A percentile compares a stretch with the other conserved stretches of the same genome.
phyloP scores from a whole-genome alignment of 2,797 vertebrate species.

The Pipistrellus pygmaeus region DNA sequence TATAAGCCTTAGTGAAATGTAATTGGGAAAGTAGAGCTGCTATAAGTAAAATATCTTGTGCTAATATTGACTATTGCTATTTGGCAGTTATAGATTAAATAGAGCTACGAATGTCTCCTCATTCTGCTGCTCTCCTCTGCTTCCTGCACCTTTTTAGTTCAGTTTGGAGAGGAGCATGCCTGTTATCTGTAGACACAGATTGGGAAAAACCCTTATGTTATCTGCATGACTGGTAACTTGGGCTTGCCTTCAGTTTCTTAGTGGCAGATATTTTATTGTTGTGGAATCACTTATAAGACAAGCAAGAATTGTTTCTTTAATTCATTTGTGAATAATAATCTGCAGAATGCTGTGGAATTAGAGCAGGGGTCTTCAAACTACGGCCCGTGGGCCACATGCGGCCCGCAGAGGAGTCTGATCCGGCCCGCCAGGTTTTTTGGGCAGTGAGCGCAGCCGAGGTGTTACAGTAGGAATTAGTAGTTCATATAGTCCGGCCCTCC shows the following conservation, averaged over 20 bases:
- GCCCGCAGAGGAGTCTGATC: too few species aligned
- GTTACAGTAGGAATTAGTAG: too few species aligned
- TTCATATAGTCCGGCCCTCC: too few species aligned
- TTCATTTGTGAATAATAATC: constrained; percentile 8
- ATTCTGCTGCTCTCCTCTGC: background rate
- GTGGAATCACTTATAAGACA: constrained; percentile 39
- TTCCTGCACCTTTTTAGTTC: background rate
- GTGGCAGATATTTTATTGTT: constrained; percentile 20
- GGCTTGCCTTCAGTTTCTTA: background rate
- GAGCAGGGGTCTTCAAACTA: too few species aligned
- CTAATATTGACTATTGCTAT: background rate
- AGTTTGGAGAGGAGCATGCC: background rate
- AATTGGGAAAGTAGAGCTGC: constrained; percentile 18
- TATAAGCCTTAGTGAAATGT: constrained; percentile 43
- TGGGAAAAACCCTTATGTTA: background rate
- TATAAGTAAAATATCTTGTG: background rate
- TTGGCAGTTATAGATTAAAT: background rate
- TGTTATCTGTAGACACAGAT: background rate
- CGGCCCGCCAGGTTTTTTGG: too few species aligned
- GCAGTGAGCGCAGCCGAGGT: too few species aligned
- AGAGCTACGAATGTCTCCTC: background rate
- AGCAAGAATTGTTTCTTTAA: constrained; percentile 40
- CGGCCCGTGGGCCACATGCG: too few species aligned
- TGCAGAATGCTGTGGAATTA: background rate
- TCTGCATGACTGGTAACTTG: background rate